Conservation (phyloP, 2,888 invertebrate genomes). For the Drosophila acutilabella region DNA sequence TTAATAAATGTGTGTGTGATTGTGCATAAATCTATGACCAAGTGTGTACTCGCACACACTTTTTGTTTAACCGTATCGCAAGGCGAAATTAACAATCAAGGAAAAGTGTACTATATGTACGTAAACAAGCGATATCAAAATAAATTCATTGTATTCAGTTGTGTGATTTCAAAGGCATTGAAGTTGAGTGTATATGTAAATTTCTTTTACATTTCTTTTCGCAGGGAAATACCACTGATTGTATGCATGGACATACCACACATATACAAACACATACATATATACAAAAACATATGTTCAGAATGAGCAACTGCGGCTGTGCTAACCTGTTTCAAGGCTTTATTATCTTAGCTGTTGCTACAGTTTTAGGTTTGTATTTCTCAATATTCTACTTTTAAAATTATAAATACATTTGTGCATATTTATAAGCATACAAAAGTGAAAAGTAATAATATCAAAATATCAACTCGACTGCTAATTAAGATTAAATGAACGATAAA, state of each 20-base stretch:
- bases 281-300: constrained; percentile 3
- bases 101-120: background rate
- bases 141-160: background rate
- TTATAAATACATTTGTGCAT: constrained; percentile 4
- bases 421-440: background rate
- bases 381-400: constrained; percentile 13
- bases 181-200: background rate
- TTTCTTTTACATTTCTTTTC: constrained; percentile 11
- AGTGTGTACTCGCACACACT: constrained; percentile 1
- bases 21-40: background rate
- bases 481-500: background rate
- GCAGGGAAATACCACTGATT: constrained; percentile 17
- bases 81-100: constrained; percentile 1
- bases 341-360: constrained; percentile 36
- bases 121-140: background rate
- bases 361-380: constrained; percentile 52
- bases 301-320: constrained; percentile 25
- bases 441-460: background rate
- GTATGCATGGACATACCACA: constrained; percentile 3
- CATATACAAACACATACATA: background rate
- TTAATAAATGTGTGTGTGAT: background rate
- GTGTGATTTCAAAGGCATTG: too few species aligned
- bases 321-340: constrained; percentile 36
- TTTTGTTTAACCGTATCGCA: constrained; percentile 1
- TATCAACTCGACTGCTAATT: background rate